Evolutionary conservation across 2,888 invertebrate species (phyloP), one percentile per base, ranked within the genome.

Genomic region (Scrobipalpa atriplicella): DNA sequence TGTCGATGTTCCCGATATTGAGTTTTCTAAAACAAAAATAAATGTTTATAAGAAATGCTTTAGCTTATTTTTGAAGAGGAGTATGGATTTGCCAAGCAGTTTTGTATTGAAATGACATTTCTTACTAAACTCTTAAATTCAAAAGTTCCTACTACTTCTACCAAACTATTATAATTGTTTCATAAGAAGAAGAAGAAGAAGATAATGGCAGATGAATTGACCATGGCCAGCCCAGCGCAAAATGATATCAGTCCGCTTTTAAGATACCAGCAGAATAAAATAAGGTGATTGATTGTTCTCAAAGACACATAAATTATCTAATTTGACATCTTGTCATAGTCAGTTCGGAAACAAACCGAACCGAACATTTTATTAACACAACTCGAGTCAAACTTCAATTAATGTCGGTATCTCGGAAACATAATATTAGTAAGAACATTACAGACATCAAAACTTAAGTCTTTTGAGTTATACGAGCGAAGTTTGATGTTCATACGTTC

Each of bases 1-100:
- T 43, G 93, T 93, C n/a, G 91, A 92, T 47, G 87, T 82, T 0
- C 92, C 92, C 13, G 93, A 92, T 83, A 92, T 85, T 73, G 93
- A 91, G 73, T 92, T 90, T 78, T 90, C 92, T 92, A 85, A 36
- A 89, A 87, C 74, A 78, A 78, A 70, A 62, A 16, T 9, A 51
- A 51, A 51, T 51, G 16, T 19, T n/a, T n/a, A n/a, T n/a, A n/a
- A n/a, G n/a, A n/a, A n/a, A n/a, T n/a, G 21, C 18, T 21, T 21
- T 18, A 21, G 1, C 3, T 54, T 54, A 16, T 16, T 16, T 51
- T 6, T n/a, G n/a, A n/a, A n/a, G n/a, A n/a, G n/a, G n/a, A n/a
- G n/a, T n/a, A n/a, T n/a, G n/a, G n/a, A n/a, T n/a, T n/a, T n/a
- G n/a, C n/a, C n/a, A n/a, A n/a, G n/a, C n/a, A n/a, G n/a, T n/a